phyloP scores from a whole-genome alignment of 2,113 vertebrate genomes.

The Genyomyrus donnyi region DNA sequence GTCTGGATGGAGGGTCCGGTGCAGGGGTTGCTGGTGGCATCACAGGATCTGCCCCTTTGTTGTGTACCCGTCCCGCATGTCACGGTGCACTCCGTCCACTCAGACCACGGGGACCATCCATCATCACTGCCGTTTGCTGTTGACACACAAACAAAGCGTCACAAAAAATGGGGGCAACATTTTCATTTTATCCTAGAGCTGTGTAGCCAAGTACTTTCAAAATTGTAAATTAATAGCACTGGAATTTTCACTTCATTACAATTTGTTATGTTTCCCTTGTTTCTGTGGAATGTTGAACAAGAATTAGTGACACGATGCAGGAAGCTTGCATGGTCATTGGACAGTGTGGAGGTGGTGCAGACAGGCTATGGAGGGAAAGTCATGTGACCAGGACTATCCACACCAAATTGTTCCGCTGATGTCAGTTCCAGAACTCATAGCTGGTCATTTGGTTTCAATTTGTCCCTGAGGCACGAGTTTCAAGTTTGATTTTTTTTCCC shows the following conservation, averaged over 20 bases:
- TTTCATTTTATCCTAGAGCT: neutral
- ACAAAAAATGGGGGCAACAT: neutral
- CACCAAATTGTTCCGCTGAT: neutral
- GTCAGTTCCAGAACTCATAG: neutral
- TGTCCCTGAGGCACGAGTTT: neutral
- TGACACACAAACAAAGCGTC: neutral
- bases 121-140: constrained; percentile 73
- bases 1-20: constrained; percentile 90
- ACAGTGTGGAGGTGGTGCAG: neutral
- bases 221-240: neutral
- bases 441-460: neutral
- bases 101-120: constrained; percentile 96
- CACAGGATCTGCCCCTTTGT: constrained; percentile 89
- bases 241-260: neutral
- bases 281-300: neutral
- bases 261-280: neutral
- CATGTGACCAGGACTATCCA: neutral
- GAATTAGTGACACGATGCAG: neutral
- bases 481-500: neutral
- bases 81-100: constrained; percentile 93
- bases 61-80: constrained; percentile 93
- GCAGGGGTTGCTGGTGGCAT: constrained; percentile 89
- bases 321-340: neutral
- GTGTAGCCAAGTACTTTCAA: neutral
- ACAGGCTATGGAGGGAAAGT: neutral